phyloP scores from a whole-genome alignment of 2,113 vertebrate species.

The Motacilla tschutschensis region DNA sequence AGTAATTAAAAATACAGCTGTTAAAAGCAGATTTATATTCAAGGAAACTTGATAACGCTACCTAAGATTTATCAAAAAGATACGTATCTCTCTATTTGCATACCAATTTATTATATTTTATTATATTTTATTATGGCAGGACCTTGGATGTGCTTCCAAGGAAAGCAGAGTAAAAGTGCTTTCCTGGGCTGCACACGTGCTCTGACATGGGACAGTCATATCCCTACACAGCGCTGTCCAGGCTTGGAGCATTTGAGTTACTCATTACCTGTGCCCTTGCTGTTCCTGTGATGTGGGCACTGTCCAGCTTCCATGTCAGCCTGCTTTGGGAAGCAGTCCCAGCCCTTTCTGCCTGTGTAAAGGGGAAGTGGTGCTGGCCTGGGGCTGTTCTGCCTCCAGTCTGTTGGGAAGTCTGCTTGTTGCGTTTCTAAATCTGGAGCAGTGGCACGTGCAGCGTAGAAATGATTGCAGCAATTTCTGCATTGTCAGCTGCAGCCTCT shows the following conservation, averaged over 20 bases:
- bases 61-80: background rate
- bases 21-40: background rate
- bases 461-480: background rate
- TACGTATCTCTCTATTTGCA: accelerated
- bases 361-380: background rate
- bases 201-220: background rate
- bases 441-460: background rate
- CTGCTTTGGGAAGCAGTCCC: background rate
- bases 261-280: background rate
- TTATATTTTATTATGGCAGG: background rate
- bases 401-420: background rate
- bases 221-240: background rate
- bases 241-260: background rate
- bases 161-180: background rate
- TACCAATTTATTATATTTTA: background rate
- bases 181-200: background rate
- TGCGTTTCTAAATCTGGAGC: background rate
- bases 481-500: background rate
- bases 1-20: background rate
- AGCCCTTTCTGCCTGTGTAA: background rate
- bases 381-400: background rate
- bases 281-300: background rate
- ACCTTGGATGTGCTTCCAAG: background rate
- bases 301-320: background rate
- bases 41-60: background rate